Evolutionary conservation across 2,888 invertebrate genomes (phyloP).

Genomic region (Mythimna impura): DNA sequence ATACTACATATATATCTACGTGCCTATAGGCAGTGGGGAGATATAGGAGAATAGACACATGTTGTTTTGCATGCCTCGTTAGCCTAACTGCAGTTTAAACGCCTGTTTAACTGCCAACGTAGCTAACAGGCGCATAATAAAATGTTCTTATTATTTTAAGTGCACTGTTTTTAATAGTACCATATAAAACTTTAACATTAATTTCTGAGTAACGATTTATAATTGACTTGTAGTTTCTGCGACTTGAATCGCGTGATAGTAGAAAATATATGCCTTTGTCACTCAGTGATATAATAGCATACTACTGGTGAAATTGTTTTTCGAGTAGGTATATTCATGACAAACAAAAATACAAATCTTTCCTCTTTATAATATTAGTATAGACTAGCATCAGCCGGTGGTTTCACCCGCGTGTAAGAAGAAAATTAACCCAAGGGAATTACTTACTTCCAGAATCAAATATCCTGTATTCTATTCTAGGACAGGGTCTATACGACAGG

Average conservation of each 20-base stretch:
- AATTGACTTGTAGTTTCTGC: neutral
- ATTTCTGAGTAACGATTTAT: neutral
- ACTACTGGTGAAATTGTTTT: no score
- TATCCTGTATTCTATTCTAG: neutral
- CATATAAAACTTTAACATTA: neutral
- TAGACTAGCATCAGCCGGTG: neutral
- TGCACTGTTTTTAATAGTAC: neutral
- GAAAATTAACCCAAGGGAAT: neutral
- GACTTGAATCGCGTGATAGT: neutral
- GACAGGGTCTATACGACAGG: neutral
- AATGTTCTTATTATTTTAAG: neutral
- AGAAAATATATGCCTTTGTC: neutral
- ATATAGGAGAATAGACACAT: conserved; percentile 7
- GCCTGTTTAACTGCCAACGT: conserved; percentile 13
- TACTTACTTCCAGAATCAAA: neutral
- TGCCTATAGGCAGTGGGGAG: neutral
- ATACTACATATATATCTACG: neutral
- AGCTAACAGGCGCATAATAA: conserved; percentile 5
- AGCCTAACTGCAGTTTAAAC: conserved; percentile 38
- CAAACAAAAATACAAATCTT: no score
- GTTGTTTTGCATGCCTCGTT: conserved; percentile 29
- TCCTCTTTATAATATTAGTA: no score
- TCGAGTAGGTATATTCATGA: no score
- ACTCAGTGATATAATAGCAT: no score
- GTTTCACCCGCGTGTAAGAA: neutral